phyloP scores from a whole-genome alignment of 2,113 vertebrate species.

The Uropsilus gracilis region DNA sequence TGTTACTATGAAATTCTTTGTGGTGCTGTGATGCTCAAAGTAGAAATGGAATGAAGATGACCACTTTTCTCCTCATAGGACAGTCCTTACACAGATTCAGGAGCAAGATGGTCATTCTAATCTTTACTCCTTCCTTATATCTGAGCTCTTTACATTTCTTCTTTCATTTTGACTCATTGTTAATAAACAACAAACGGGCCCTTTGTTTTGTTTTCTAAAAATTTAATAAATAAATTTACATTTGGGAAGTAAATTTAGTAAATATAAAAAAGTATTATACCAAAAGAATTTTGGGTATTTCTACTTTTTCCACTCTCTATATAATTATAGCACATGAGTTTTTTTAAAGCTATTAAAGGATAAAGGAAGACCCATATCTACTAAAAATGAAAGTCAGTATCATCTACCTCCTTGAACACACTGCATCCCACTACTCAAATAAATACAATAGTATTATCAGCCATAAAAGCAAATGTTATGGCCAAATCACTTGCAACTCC shows the following conservation, averaged over 20 bases:
- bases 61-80: not conserved
- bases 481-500: slow-evolving; percentile 15
- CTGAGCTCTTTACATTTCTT: not conserved
- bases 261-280: not conserved
- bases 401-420: not conserved
- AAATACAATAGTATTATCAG: not conserved
- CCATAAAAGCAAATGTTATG: slow-evolving; percentile 7
- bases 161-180: not conserved
- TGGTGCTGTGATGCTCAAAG: not conserved
- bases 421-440: not conserved
- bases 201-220: slow-evolving; percentile 23
- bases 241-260: not conserved
- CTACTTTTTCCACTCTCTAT: not conserved
- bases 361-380: not conserved
- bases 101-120: not conserved
- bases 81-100: not conserved
- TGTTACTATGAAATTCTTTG: not conserved
- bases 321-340: not conserved
- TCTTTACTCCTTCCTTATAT: not conserved
- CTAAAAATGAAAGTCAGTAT: not conserved
- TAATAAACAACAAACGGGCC: not conserved
- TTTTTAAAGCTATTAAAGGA: not conserved
- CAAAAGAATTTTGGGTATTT: not conserved
- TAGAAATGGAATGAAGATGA: not conserved
- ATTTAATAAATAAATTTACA: not conserved